phyloP scores from a whole-genome alignment of 2,888 invertebrate genomes.

The Melitaea athalia region DNA sequence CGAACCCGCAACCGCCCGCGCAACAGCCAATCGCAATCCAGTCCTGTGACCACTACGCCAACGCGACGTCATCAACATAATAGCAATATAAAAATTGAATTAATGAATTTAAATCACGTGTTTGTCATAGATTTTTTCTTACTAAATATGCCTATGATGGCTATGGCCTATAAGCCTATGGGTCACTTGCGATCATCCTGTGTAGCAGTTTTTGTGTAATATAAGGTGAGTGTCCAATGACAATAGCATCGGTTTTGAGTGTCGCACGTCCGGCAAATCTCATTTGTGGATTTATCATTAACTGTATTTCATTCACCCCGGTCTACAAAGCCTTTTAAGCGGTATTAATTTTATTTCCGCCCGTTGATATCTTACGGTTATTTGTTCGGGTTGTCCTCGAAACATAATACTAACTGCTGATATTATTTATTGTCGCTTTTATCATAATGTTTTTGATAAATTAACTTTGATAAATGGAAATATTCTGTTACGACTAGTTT shows the following conservation, averaged over 20 bases:
- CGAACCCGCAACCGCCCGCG: no score
- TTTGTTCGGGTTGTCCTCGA: slow-evolving; percentile 47
- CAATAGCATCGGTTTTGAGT: slow-evolving; percentile 78
- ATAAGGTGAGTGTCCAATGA: slow-evolving; percentile 79
- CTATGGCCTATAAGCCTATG: background rate
- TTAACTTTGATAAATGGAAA: slow-evolving; percentile 8
- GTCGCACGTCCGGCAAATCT: slow-evolving; percentile 80
- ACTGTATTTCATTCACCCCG: slow-evolving; percentile 80
- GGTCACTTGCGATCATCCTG: slow-evolving; percentile 52
- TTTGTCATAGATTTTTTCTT: no score
- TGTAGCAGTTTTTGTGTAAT: slow-evolving; percentile 65
- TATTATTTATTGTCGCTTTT: slow-evolving; percentile 14
- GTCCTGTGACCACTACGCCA: no score
- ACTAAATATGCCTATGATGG: background rate
- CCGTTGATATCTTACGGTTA: slow-evolving; percentile 67
- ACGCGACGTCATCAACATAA: no score
- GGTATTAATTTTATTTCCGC: slow-evolving; percentile 78
- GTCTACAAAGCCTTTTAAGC: slow-evolving; percentile 75
- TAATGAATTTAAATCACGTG: no score
- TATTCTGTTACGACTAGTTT: slow-evolving; percentile 19
- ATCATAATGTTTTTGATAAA: slow-evolving; percentile 15
- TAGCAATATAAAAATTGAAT: no score
- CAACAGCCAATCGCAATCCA: no score
- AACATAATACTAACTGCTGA: slow-evolving; percentile 22
- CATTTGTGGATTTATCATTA: slow-evolving; percentile 83